A percentile compares a stretch with the other conserved stretches of the same genome.
phyloP scores from a whole-genome alignment of 1,140 invertebrate genomes.

The Drosophila ambigua region DNA sequence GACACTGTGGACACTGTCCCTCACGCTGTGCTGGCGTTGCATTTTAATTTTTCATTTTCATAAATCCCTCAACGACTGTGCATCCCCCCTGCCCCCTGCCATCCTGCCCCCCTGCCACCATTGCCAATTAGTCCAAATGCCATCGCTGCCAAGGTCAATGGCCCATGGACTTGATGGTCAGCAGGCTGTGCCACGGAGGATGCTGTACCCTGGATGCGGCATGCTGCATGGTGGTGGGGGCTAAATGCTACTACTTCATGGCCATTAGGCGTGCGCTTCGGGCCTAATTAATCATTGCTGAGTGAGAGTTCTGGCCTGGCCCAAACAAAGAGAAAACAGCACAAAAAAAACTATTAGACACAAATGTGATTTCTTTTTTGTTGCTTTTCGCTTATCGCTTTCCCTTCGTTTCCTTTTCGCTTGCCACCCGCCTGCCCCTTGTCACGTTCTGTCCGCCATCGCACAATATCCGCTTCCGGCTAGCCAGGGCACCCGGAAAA shows the following conservation, averaged over 20 bases:
- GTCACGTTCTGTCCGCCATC: constrained; percentile 31
- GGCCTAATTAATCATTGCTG: constrained; percentile 74
- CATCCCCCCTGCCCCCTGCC: constrained; percentile 14
- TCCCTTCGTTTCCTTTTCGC: constrained; percentile 28
- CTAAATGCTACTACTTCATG: constrained; percentile 9
- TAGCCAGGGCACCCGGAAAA: constrained; percentile 17
- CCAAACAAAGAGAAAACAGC: not conserved
- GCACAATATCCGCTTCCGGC: constrained; percentile 62
- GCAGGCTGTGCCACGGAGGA: constrained; percentile 8
- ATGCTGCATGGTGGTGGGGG: no score
- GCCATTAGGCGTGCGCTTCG: constrained; percentile 72
- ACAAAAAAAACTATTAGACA: constrained; percentile 62
- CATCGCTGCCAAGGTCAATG: constrained; percentile 41
- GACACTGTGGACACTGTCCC: not conserved
- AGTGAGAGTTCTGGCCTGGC: constrained; percentile 51
- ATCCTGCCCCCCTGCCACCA: constrained; percentile 20
- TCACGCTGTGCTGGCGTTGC: constrained; percentile 17
- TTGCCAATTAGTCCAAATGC: constrained; percentile 42
- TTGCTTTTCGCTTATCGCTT: constrained; percentile 35
- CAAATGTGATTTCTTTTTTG: constrained; percentile 67
- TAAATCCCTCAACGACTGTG: constrained; percentile 8
- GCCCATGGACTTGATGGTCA: constrained; percentile 22
- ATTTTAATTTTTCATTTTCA: constrained; percentile 31
- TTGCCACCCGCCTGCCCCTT: not conserved
- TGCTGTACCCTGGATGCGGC: not conserved